phyloP scores from a whole-genome alignment of 2,113 vertebrate species.

The Vulpes ferrilata region DNA sequence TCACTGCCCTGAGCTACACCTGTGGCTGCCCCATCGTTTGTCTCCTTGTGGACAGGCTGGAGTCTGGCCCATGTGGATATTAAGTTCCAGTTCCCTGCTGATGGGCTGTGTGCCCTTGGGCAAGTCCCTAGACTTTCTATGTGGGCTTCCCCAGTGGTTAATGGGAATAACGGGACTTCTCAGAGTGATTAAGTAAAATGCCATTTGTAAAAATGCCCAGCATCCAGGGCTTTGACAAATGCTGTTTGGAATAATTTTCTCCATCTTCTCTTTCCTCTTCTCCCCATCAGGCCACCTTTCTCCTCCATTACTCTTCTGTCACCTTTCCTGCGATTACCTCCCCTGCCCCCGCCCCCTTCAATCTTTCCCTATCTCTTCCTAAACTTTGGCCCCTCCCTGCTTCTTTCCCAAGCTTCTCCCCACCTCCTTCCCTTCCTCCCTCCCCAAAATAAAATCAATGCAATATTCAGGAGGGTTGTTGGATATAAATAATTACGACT shows the following conservation, averaged over 20 bases:
- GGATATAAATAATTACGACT: constrained; percentile 87
- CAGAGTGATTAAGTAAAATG: constrained; percentile 53
- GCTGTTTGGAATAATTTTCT: constrained; percentile 71
- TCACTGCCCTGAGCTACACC: neutral
- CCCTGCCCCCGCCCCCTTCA: neutral
- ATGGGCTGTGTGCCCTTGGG: constrained; percentile 52
- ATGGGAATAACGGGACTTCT: constrained; percentile 38
- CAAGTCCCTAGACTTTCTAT: neutral
- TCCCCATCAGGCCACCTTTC: constrained; percentile 15
- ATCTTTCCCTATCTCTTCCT: constrained; percentile 37
- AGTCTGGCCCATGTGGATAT: neutral
- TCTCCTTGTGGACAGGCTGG: neutral
- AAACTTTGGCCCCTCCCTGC: constrained; percentile 56
- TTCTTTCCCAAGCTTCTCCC: constrained; percentile 65
- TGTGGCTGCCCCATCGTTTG: neutral
- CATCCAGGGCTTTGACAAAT: constrained; percentile 56
- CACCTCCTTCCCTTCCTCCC: constrained; percentile 70
- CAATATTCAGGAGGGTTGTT: constrained; percentile 86
- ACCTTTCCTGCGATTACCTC: neutral
- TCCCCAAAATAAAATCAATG: constrained; percentile 86
- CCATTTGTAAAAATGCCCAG: constrained; percentile 63
- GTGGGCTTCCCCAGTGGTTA: constrained; percentile 1
- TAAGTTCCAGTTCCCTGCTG: neutral
- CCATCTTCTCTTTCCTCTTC: constrained; percentile 3
- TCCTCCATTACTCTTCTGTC: constrained; percentile 18